Evolutionary conservation across 1,140 invertebrate species (phyloP).

Genomic region (Brachionus paranguensis): DNA sequence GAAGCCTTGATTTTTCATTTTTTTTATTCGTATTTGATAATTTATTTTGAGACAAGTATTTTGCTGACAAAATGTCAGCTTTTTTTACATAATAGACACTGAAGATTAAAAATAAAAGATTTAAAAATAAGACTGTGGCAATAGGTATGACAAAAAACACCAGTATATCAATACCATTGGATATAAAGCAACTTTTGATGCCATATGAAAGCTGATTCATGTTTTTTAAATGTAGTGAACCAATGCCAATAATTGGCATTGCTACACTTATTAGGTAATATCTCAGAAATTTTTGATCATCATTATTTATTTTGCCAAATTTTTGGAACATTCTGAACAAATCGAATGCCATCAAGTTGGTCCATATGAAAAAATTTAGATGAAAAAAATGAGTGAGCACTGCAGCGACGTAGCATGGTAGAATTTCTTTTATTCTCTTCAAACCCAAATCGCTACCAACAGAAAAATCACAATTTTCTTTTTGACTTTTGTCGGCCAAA

Average conservation of each 20-base stretch:
- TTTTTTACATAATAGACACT: neutral
- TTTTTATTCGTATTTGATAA: neutral
- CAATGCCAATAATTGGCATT: neutral
- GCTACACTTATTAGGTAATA: neutral
- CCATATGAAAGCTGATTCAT: neutral
- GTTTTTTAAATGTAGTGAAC: neutral
- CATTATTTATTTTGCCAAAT: neutral
- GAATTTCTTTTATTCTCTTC: neutral
- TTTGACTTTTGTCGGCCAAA: neutral
- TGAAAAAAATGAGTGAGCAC: neutral
- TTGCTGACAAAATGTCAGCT: neutral
- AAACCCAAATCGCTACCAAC: neutral
- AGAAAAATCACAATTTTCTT: neutral
- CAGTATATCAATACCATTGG: neutral
- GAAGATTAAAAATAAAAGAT: neutral
- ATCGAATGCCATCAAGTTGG: neutral
- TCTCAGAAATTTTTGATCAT: neutral
- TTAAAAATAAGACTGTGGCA: neutral
- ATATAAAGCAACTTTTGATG: neutral
- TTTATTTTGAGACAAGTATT: neutral
- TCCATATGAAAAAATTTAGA: conserved; percentile 3
- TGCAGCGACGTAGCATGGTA: neutral
- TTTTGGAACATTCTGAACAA: neutral
- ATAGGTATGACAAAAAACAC: neutral
- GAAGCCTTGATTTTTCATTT: neutral